These are phyloP conservation scores for Acanthochromis polyacanthus DNA, from an alignment of 2,113 vertebrate genomes.

Conservation along the genomic window DNA sequence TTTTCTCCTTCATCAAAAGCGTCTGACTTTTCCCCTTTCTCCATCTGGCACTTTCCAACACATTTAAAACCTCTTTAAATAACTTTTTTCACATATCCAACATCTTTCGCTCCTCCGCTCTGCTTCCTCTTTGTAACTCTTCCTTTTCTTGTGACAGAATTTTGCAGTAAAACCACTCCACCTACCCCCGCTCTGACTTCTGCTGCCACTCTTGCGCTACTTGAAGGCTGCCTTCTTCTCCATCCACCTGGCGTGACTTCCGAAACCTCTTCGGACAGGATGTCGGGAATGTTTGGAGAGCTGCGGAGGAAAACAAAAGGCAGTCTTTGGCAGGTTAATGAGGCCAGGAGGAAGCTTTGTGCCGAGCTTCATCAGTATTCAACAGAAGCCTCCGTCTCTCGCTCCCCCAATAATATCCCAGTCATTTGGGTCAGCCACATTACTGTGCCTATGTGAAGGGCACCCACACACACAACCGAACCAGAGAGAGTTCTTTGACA, in stretches of 20 bases:
- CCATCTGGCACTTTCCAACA: constrained; percentile 41
- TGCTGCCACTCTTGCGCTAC: neutral
- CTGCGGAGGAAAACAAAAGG: constrained; percentile 72
- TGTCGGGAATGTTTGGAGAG: constrained; percentile 57
- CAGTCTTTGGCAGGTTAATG: constrained; percentile 80
- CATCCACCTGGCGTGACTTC: constrained; percentile 22
- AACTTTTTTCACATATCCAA: constrained; percentile 40
- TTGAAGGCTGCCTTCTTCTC: constrained; percentile 22
- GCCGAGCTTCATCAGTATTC: constrained; percentile 81
- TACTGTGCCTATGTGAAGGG: constrained; percentile 72
- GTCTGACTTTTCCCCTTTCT: constrained; percentile 38
- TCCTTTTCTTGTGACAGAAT: constrained; percentile 21
- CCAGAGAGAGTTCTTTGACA: constrained; percentile 38
- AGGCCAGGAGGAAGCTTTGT: constrained; percentile 83
- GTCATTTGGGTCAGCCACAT: constrained; percentile 79
- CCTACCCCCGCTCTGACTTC: neutral
- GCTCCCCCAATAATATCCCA: constrained; percentile 76
- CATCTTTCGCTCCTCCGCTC: constrained; percentile 27
- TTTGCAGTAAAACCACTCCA: constrained; percentile 3
- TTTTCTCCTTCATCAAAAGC: constrained; percentile 45
- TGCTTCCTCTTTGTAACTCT: neutral
- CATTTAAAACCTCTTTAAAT: constrained; percentile 5
- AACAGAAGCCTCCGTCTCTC: constrained; percentile 41
- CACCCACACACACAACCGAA: constrained; percentile 33
- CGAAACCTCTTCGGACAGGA: constrained; percentile 41